Evolutionary conservation across 2,113 vertebrate species (phyloP).

Genomic region (Urocolius indicus): DNA sequence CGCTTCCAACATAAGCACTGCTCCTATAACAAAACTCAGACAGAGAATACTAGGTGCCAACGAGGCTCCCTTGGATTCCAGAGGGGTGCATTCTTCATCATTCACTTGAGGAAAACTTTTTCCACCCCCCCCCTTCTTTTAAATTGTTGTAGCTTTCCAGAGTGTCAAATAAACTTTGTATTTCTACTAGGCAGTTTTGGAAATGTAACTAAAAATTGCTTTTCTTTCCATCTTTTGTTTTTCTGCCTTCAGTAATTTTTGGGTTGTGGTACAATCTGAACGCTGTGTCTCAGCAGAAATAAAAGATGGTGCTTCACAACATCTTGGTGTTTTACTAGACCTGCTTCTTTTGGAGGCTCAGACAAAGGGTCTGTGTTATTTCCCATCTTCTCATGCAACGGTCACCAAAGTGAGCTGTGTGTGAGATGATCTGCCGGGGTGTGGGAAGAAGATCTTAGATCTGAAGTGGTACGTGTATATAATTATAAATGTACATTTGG

Average conservation of each 20-base stretch:
- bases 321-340: not conserved
- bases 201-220: not conserved
- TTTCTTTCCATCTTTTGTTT: not conserved
- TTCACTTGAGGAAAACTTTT: not conserved
- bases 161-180: not conserved
- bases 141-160: not conserved
- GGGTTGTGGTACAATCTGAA: not conserved
- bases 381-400: not conserved
- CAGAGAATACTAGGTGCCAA: not conserved
- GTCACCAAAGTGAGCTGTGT: not conserved
- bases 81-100: no score
- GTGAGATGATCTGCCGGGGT: not conserved
- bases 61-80: not conserved
- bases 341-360: not conserved
- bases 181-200: not conserved
- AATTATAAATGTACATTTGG: not conserved
- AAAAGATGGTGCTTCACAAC: not conserved
- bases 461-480: not conserved
- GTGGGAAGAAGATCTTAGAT: not conserved
- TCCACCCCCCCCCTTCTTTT: not conserved
- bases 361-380: not conserved
- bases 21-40: not conserved
- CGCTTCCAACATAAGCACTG: slow-evolving; percentile 4
- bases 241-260: not conserved
- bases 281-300: not conserved